These are phyloP conservation scores for Diadegma fenestrale DNA, from an alignment of 2,888 invertebrate genomes.

Conservation along the genomic window DNA sequence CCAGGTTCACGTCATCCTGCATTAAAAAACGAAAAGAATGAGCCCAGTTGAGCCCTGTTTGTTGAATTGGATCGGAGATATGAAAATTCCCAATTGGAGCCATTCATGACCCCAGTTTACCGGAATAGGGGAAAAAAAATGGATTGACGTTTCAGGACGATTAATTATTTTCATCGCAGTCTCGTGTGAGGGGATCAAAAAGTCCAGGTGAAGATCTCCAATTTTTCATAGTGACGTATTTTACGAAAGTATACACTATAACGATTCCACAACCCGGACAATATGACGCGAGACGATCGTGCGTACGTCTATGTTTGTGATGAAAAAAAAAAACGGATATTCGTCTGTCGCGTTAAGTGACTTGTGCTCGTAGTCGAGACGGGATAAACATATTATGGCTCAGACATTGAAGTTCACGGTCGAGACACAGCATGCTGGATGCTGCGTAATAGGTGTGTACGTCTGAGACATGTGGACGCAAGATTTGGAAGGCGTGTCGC, in stretches of 20 bases:
- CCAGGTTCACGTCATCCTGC: too few species aligned
- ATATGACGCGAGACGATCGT: conserved; percentile 5
- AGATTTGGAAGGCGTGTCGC: neutral
- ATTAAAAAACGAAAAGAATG: too few species aligned
- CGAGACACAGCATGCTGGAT: conserved; percentile 13
- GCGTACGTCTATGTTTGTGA: neutral
- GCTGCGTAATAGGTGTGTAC: conserved; percentile 21
- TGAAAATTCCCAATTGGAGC: too few species aligned
- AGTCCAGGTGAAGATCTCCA: neutral
- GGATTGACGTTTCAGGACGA: too few species aligned
- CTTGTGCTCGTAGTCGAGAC: conserved; percentile 28
- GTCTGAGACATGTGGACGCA: neutral
- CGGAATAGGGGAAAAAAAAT: too few species aligned
- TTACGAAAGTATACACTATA: neutral
- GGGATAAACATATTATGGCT: conserved; percentile 49
- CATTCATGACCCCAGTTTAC: too few species aligned
- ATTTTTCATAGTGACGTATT: conserved; percentile 21
- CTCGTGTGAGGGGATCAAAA: neutral
- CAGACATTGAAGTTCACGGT: conserved; percentile 55
- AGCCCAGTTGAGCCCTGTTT: too few species aligned
- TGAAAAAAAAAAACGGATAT: conserved; percentile 24
- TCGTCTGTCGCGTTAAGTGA: conserved; percentile 34
- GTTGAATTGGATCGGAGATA: too few species aligned
- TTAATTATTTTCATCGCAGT: conserved; percentile 13
- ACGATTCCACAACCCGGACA: neutral